Conservation (phyloP, 2,113 vertebrate species). For the Egretta garzetta region DNA sequence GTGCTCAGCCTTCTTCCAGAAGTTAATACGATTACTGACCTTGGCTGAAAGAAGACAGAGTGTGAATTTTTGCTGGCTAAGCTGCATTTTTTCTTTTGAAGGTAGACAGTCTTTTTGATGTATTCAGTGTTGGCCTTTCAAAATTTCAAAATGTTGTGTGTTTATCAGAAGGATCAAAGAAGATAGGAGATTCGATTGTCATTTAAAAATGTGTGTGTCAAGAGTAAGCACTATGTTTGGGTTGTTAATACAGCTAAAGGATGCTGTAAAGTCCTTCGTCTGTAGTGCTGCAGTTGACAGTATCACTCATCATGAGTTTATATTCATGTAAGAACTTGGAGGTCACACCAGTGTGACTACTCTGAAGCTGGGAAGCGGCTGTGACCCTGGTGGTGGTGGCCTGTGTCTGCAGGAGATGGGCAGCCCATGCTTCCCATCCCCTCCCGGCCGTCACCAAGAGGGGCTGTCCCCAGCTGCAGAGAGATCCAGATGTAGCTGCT, state of each 20-base stretch:
- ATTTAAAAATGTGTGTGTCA: not conserved
- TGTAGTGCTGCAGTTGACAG: not conserved
- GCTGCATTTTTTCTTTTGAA: not conserved
- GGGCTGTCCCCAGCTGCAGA: not conserved
- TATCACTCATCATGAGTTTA: not conserved
- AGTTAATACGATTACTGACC: not conserved
- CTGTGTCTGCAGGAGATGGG: not conserved
- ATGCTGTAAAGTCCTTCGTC: not conserved
- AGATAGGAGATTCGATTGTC: not conserved
- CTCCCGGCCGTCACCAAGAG: fast-evolving
- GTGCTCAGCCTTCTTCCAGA: not conserved
- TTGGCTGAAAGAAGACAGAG: not conserved
- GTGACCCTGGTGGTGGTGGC: not conserved
- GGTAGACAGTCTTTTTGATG: not conserved
- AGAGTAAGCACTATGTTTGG: not conserved
- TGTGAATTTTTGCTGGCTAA: not conserved
- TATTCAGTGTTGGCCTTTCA: not conserved
- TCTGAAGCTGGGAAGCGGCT: not conserved
- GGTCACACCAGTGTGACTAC: not conserved
- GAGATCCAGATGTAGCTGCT: not conserved
- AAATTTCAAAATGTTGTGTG: not conserved
- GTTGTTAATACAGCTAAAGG: not conserved
- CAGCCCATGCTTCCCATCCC: fast-evolving
- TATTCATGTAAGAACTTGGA: not conserved
- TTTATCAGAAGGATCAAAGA: constrained; percentile 4